Evolutionary conservation across 2,113 vertebrate species (phyloP).

Genomic region (Peromyscus polionotus): DNA sequence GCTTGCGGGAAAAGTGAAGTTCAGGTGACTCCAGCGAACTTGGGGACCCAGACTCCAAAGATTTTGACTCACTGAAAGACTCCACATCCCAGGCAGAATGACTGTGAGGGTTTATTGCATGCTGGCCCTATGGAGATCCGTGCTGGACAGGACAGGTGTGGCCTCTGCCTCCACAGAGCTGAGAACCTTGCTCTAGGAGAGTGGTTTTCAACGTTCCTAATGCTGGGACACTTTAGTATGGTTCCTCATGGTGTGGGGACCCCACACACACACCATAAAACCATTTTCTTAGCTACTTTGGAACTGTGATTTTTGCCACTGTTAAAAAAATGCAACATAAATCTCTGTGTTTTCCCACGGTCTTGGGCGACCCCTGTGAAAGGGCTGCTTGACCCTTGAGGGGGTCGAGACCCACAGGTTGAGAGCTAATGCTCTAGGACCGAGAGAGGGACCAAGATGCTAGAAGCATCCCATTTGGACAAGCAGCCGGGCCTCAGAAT

Average conservation of each 20-base stretch:
- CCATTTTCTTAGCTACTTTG: background rate
- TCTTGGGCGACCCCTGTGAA: background rate
- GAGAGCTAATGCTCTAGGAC: background rate
- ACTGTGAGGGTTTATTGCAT: background rate
- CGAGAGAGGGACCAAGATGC: background rate
- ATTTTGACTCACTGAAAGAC: background rate
- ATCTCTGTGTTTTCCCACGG: background rate
- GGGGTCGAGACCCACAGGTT: background rate
- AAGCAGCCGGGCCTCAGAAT: background rate
- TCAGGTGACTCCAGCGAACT: background rate
- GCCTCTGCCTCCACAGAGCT: background rate
- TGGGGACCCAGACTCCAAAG: background rate
- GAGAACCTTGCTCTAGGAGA: background rate
- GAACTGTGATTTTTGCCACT: background rate
- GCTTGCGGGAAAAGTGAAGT: background rate
- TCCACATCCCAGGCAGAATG: background rate
- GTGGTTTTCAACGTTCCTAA: background rate
- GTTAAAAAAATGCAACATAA: background rate
- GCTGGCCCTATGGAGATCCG: background rate
- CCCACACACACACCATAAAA: background rate
- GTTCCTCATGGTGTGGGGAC: background rate
- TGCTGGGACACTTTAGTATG: background rate
- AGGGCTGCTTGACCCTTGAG: background rate
- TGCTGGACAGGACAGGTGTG: background rate
- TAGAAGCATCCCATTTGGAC: background rate